Conservation (phyloP, 2,888 invertebrate species). For the Nasonovia ribisnigri region DNA sequence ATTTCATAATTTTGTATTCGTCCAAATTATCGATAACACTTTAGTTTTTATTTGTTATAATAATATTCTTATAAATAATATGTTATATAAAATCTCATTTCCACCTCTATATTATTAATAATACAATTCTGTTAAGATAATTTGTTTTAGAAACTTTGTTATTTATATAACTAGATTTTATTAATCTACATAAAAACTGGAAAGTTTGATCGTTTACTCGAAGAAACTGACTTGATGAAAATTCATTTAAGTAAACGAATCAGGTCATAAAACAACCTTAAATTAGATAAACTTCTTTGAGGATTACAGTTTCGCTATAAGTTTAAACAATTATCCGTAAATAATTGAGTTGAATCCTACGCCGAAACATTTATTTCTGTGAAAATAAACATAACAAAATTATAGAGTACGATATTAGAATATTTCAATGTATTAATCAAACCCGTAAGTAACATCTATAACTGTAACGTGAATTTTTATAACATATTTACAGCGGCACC, state of each 20-base stretch:
- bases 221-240: constrained; percentile 45
- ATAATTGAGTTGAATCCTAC: neutral
- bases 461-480: too few species aligned
- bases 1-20: neutral
- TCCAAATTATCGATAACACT: neutral
- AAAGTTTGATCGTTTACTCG: constrained; percentile 54
- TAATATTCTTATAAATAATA: neutral
- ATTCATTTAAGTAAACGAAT: constrained; percentile 60
- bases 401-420: neutral
- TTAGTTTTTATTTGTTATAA: neutral
- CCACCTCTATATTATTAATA: constrained; percentile 15
- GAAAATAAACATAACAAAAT: neutral
- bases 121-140: constrained; percentile 22
- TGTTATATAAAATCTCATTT: neutral
- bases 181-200: constrained; percentile 54
- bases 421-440: neutral
- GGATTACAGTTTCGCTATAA: constrained; percentile 33
- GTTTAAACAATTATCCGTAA: constrained; percentile 33
- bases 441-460: neutral
- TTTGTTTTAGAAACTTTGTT: constrained; percentile 55
- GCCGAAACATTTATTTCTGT: neutral
- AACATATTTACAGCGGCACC: neutral
- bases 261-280: constrained; percentile 59
- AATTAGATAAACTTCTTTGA: constrained; percentile 44
- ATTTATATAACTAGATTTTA: constrained; percentile 45